Conservation (phyloP, 2,113 vertebrate species). For the Acanthisitta chloris region DNA sequence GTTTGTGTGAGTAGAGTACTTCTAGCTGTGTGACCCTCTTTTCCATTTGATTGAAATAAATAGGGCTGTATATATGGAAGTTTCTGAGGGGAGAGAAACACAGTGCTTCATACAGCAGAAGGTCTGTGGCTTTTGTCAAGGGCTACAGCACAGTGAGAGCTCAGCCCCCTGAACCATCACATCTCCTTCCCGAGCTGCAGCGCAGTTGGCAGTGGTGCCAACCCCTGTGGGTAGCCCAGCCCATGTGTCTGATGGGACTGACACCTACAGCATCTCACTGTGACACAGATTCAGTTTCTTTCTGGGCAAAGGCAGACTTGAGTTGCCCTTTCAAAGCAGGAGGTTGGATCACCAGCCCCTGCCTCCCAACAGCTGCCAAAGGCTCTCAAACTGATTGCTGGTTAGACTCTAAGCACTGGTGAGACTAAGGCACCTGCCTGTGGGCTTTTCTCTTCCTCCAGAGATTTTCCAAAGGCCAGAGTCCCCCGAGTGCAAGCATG, state of each 20-base stretch:
- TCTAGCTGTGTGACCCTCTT: not conserved
- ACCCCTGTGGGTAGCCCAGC: not conserved
- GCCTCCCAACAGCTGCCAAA: not conserved
- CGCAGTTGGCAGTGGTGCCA: accelerated
- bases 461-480: not conserved
- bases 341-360: not conserved
- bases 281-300: accelerated
- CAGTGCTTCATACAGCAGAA: accelerated
- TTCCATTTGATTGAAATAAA: not conserved
- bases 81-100: not conserved
- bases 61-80: not conserved
- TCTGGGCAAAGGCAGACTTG: not conserved
- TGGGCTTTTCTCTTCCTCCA: not conserved
- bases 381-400: not conserved
- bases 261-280: not conserved
- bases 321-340: not conserved
- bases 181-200: accelerated
- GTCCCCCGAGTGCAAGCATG: not conserved
- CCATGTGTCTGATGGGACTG: accelerated
- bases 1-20: not conserved
- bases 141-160: not conserved
- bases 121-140: not conserved
- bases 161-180: not conserved
- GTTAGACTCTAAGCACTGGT: not conserved
- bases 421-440: not conserved